Base-by-base conservation (phyloP, 2,113 vertebrate genomes). In the Uria aalge region DNA sequence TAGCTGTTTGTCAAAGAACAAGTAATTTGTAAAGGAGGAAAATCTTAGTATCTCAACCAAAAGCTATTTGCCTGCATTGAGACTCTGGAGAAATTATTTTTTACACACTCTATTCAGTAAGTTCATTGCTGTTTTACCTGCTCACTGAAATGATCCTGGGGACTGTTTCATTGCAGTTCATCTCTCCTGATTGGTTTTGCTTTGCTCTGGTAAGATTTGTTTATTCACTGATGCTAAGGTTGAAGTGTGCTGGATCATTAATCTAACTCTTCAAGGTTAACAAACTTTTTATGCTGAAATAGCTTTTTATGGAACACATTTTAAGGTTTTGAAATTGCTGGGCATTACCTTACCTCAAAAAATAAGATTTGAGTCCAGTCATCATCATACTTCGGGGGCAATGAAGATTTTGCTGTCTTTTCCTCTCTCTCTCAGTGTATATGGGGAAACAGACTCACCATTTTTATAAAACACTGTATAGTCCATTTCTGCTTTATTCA, bases 211-310 rank as follows among this genome's bases (percentile, higher is more conserved):
- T 91, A 41, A 82, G 72, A 94, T 97, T 97, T 98, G 97, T 98
- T 98, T 97, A 96, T 97, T 97, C 92, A 80, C 87, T 30, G 87
- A 80, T 24, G 66, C 77, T 93, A 4, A 26, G 79, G 59, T n/a
- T 94, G 94, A 92, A 82, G 71, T 79, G 71, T 94, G 73, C 95
- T 89, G 97, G 95, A 85, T 95, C 97, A 94, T 98, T 98, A 97
- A 97, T 89, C 92, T 80, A 91, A 75, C 92, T 93, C 64, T 93
- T 97, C 96, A 98, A 97, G 95, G 94, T 98, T 97, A 98, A 96
- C 94, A 85, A 71, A 27, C 68, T 88, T 97, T 23, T 97, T 95
- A 63, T 97, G 96, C 97, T 97, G 92, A 98, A 98, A 97, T 94
- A 86, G 84, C 88, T 96, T 98, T 98, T 97, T 95, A 84, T 89